Conservation (phyloP, 35 echinoderm and acorn worm genomes). For the Lytechinus pictus region DNA sequence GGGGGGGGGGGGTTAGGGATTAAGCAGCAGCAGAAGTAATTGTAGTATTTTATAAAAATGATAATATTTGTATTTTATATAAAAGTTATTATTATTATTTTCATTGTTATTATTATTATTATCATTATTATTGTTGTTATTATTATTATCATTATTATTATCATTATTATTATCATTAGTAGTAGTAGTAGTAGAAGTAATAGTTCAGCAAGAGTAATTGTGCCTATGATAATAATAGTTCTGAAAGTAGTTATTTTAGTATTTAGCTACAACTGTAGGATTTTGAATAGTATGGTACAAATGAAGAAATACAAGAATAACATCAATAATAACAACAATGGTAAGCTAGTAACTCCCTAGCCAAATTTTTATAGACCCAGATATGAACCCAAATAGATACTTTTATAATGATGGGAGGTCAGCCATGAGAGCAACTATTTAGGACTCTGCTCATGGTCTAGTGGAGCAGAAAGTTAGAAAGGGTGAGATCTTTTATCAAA, state of each 20-base stretch:
- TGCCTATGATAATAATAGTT: not conserved
- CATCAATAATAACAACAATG: not conserved
- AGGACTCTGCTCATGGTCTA: not conserved
- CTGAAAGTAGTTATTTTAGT: too few species aligned
- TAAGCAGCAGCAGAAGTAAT: too few species aligned
- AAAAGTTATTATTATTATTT: too few species aligned
- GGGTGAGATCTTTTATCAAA: not conserved
- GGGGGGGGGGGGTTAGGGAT: too few species aligned
- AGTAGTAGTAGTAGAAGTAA: not conserved
- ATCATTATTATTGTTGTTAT: too few species aligned
- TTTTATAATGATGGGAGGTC: not conserved
- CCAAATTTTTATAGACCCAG: not conserved
- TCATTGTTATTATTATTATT: too few species aligned
- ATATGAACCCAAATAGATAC: not conserved
- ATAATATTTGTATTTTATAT: too few species aligned
- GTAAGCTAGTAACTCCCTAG: not conserved
- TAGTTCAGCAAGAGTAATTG: not conserved
- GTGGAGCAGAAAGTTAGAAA: constrained; percentile 10
- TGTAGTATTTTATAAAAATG: too few species aligned
- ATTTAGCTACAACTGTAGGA: too few species aligned
- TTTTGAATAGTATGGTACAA: too few species aligned
- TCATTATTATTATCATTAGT: not conserved
- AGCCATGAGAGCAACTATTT: not conserved
- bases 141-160: too few species aligned
- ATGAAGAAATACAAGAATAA: not conserved